Base-by-base conservation (phyloP, 2,797 vertebrate species). In the Platalea minor region DNA sequence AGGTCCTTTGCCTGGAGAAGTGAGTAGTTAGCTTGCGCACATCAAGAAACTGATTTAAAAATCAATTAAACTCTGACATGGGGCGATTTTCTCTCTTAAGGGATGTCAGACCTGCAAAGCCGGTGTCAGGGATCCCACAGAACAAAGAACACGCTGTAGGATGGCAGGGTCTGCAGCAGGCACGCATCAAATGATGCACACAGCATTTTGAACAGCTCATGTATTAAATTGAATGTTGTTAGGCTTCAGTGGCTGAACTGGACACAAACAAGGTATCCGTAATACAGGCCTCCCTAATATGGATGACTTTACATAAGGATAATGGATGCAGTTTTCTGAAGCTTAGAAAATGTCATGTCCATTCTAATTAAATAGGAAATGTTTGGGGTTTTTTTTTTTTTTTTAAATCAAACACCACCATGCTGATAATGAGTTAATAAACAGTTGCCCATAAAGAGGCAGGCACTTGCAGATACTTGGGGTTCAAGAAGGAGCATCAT, bases 31-130 rank as follows among this genome's bases (percentile, higher is more conserved):
- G 63, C 46, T 95, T 89, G 88, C 53, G n/a, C 87, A 94, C 80
- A 85, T 89, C 80, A 96, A 94, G 89, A 86, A 78, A 41, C 51
- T 29, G 57, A 90, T 84, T 91, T 89, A 91, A 91, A 94, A 95
- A 95, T 89, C 88, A 96, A 89, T 95, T 95, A 74, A 63, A 85
- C 39, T 54, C 87, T 89, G 74, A 78, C 81, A 76, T 9, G 33
- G 48, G 54, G 74, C 24, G 2, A 73, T 96, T 95, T 82, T 95
- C 68, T 77, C 59, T 85, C 79, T 92, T 63, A 77, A 89, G 91
- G 25, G 46, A 72, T 69, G 90, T 91, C 86, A 73, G 33, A 81
- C 76, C 63, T 65, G 48, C 76, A 86, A 94, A 89, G 79, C 17
- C 8, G 1, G 45, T 26, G 41, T 76, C 5, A 3, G 26, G 20